Evolutionary conservation across 35 echinoderm and acorn worm species (phyloP).

Genomic region (Heliocidaris tuberculata): DNA sequence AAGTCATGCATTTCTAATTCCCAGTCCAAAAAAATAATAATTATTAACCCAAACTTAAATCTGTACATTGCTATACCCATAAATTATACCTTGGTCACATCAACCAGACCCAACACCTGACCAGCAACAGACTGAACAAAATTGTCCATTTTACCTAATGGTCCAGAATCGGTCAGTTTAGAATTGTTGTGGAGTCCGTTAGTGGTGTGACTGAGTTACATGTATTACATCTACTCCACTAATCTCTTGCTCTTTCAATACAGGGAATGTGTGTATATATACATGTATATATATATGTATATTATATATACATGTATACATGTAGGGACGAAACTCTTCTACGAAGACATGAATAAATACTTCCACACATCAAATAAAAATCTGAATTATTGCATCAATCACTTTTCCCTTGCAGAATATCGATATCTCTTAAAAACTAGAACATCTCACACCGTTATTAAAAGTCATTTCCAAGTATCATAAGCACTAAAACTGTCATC

Average conservation of each 20-base stretch:
- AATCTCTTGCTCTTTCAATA: background rate
- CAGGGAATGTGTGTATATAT: background rate
- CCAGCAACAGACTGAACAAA: too few relatives aligned
- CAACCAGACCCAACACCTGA: too few relatives aligned
- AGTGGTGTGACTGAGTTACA: too few relatives aligned
- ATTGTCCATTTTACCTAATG: too few relatives aligned
- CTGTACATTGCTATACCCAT: too few relatives aligned
- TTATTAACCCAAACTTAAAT: too few relatives aligned
- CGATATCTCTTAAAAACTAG: background rate
- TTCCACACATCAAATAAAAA: constrained; percentile 12
- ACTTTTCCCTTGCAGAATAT: background rate
- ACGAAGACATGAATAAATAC: background rate
- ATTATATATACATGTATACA: constrained; percentile 13
- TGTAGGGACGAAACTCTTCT: background rate
- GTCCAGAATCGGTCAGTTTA: too few relatives aligned
- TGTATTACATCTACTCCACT: background rate
- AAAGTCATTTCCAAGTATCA: background rate
- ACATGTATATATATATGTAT: too few relatives aligned
- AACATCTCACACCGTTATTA: background rate
- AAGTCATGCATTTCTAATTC: too few relatives aligned
- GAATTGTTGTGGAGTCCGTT: too few relatives aligned
- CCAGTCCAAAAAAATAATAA: too few relatives aligned
- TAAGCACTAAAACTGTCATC: background rate
- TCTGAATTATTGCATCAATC: constrained; percentile 18
- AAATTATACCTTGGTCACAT: too few relatives aligned